Percentiles rank a stretch among this genome's conserved stretches.
Evolutionary conservation across 2,113 vertebrate genomes (phyloP).

Genomic region (Psittacus erithacus): DNA sequence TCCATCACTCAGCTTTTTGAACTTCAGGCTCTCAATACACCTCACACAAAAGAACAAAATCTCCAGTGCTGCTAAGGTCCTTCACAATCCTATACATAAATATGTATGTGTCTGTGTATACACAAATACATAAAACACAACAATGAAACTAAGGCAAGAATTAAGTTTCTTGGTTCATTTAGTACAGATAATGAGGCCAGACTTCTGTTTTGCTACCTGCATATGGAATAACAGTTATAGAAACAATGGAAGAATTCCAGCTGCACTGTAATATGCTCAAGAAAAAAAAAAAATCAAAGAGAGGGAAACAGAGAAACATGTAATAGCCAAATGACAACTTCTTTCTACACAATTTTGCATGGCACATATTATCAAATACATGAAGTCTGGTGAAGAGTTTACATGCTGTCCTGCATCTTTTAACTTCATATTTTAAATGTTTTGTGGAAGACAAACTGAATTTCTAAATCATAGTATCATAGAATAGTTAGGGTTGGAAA

Average conservation of each 20-base stretch:
- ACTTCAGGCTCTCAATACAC: not conserved
- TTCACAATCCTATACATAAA: not conserved
- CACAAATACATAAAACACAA: not conserved
- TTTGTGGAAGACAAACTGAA: not conserved
- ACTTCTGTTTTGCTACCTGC: not conserved
- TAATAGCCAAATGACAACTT: accelerated
- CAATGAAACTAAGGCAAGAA: not conserved
- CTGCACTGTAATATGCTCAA: not conserved
- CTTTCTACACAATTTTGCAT: not conserved
- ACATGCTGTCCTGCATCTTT: not conserved
- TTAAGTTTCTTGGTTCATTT: not conserved
- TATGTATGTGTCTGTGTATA: accelerated
- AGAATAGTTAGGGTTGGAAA: not conserved
- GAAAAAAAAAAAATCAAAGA: not conserved
- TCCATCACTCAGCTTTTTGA: not conserved
- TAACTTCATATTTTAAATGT: not conserved
- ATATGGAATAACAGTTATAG: not conserved
- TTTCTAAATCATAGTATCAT: not conserved
- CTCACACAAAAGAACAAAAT: not conserved
- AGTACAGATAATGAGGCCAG: not conserved
- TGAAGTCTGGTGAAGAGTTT: not conserved
- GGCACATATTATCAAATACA: not conserved
- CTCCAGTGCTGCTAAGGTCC: not conserved
- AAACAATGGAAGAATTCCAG: not conserved
- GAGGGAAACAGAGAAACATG: not conserved